phyloP scores from a whole-genome alignment of 2,113 vertebrate genomes.

The Anseranas semipalmata region DNA sequence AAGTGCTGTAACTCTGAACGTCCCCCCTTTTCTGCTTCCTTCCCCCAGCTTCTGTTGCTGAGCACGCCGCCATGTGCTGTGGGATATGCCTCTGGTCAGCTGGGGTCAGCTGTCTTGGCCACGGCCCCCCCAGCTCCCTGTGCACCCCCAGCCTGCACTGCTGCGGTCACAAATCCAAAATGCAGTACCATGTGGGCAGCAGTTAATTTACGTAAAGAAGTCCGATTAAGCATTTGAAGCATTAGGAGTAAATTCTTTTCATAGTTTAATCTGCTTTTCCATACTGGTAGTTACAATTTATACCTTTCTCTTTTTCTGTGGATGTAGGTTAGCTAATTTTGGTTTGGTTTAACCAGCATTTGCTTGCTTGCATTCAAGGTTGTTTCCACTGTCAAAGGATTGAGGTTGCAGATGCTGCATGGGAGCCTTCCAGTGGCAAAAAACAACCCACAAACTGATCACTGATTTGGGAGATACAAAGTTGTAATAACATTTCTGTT shows the following conservation, averaged over 20 bases:
- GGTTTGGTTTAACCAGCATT: background rate
- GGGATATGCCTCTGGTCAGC: background rate
- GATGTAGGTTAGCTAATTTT: background rate
- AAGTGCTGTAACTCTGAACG: accelerated
- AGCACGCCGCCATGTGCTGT: accelerated
- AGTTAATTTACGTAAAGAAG: background rate
- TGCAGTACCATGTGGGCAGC: background rate
- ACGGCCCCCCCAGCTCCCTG: background rate
- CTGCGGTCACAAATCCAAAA: background rate
- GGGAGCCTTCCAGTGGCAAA: background rate
- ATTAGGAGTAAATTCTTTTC: background rate
- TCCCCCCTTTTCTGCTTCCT: background rate
- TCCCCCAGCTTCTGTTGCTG: background rate
- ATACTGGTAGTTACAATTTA: background rate
- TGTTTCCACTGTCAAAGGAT: background rate
- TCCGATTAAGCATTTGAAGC: background rate
- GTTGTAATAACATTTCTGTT: background rate
- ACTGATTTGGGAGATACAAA: background rate
- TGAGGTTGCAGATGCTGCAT: background rate
- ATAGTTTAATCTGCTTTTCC: background rate
- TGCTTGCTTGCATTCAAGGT: background rate
- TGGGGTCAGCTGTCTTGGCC: background rate
- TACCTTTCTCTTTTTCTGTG: background rate
- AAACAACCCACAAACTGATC: background rate
- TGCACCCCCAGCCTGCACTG: background rate